These are phyloP conservation scores for Austrolebias charrua DNA, from an alignment of 2,797 vertebrate genomes.

Conservation along the genomic window DNA sequence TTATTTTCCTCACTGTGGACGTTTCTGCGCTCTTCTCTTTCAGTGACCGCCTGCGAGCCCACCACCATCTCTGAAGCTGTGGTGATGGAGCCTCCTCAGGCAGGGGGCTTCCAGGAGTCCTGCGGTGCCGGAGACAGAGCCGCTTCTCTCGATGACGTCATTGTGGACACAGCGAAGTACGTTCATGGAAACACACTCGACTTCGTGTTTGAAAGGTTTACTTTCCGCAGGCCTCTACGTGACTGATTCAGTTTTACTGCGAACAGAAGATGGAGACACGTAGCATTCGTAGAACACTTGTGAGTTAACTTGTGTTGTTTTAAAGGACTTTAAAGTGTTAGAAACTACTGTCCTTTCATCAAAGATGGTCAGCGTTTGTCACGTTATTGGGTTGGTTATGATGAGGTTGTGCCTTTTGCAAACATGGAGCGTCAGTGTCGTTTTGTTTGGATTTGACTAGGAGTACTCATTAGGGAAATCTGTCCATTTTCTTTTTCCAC, in stretches of 20 bases:
- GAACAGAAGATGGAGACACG: too few relatives aligned
- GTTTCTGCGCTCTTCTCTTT: background rate
- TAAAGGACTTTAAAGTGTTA: too few relatives aligned
- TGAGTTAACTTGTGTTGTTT: too few relatives aligned
- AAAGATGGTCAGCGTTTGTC: background rate
- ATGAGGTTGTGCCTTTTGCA: too few relatives aligned
- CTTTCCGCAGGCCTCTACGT: background rate
- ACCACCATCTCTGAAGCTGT: constrained; percentile 61
- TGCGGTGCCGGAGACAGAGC: constrained; percentile 45
- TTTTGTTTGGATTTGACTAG: too few relatives aligned
- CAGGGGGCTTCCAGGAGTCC: constrained; percentile 50
- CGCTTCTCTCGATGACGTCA: constrained; percentile 59
- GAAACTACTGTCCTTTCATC: too few relatives aligned
- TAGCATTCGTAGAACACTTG: too few relatives aligned
- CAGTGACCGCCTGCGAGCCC: constrained; percentile 78
- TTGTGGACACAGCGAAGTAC: constrained; percentile 68
- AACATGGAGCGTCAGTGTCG: too few relatives aligned
- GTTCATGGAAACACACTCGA: constrained; percentile 6
- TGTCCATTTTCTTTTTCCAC: too few relatives aligned
- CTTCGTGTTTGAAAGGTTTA: too few relatives aligned
- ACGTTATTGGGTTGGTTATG: background rate
- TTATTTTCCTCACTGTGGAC: background rate
- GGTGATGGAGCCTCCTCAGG: constrained; percentile 61
- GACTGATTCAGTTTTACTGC: background rate
- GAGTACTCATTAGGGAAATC: too few relatives aligned